Conservation (phyloP, 2,113 vertebrate genomes). For the Oncorhynchus mykiss region DNA sequence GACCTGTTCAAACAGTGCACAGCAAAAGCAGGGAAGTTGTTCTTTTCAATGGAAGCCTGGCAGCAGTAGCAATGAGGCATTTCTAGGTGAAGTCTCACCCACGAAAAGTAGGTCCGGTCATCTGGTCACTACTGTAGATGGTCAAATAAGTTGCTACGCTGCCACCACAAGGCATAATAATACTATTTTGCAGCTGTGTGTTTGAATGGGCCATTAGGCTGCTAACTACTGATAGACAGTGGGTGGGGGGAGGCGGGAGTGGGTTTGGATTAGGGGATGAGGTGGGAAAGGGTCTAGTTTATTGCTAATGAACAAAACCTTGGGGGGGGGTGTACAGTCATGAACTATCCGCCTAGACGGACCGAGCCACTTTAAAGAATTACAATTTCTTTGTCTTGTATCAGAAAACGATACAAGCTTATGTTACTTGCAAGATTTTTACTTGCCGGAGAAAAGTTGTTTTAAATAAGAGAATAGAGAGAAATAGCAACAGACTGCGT, state of each 20-base stretch:
- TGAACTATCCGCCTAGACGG: conserved; percentile 82
- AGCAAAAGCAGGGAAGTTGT: no score
- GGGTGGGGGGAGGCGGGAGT: conserved; percentile 70
- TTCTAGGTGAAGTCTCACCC: no score
- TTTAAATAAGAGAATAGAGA: conserved; percentile 81
- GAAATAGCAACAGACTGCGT: conserved; percentile 78
- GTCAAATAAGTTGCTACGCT: no score
- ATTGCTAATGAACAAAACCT: conserved; percentile 79
- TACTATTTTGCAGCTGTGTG: conserved; percentile 55
- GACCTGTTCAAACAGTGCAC: no score
- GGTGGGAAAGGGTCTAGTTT: conserved; percentile 79
- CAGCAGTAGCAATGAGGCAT: no score
- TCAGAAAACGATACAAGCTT: conserved; percentile 92
- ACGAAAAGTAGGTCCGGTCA: no score
- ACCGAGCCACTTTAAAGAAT: conserved; percentile 99
- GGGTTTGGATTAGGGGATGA: conserved; percentile 65
- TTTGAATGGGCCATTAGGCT: conserved; percentile 84
- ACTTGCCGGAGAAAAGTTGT: conserved; percentile 98
- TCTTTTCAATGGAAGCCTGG: no score
- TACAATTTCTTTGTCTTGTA: conserved; percentile 92
- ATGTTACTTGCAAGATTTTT: conserved; percentile 99
- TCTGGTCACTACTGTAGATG: no score
- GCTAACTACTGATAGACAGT: conserved; percentile 88
- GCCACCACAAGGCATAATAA: no score
- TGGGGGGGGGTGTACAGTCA: conserved; percentile 90